These are phyloP conservation scores for Eristalis pertinax DNA, from an alignment of 2,888 invertebrate genomes.

Conservation along the genomic window DNA sequence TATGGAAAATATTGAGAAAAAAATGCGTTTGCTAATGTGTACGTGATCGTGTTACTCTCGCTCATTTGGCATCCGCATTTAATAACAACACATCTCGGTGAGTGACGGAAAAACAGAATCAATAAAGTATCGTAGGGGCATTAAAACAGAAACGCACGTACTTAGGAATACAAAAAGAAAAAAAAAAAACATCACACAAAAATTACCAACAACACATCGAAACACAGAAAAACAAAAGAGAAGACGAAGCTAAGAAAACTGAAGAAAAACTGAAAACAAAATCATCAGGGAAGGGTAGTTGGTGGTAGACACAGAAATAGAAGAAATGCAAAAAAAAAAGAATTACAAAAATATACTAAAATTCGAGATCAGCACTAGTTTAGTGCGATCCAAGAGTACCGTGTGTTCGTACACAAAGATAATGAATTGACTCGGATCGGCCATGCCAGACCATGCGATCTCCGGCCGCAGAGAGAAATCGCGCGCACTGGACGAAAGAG, in stretches of 20 bases:
- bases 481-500: slow-evolving; percentile 58
- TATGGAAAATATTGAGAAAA: slow-evolving; percentile 38
- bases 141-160: slow-evolving; percentile 31
- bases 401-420: slow-evolving; percentile 23
- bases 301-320: not conserved
- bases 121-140: slow-evolving; percentile 41
- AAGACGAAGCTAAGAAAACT: not conserved
- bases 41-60: slow-evolving; percentile 61
- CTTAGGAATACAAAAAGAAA: not conserved
- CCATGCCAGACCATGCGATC: not conserved
- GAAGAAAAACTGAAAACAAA: not conserved
- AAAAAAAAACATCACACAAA: slow-evolving; percentile 13
- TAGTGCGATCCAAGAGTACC: slow-evolving; percentile 52
- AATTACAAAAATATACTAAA: slow-evolving; percentile 40
- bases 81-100: slow-evolving; percentile 21
- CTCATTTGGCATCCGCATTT: slow-evolving; percentile 49
- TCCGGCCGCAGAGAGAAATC: slow-evolving; percentile 56
- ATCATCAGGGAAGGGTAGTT: not conserved
- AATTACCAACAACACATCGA: not conserved
- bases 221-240: not conserved
- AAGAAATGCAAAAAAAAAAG: slow-evolving; percentile 6
- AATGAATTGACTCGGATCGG: slow-evolving; percentile 25
- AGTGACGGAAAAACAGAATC: slow-evolving; percentile 29
- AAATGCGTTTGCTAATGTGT: slow-evolving; percentile 42
- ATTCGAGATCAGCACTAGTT: slow-evolving; percentile 54